Conservation (phyloP, 2,888 invertebrate species). For the Rotaria socialis region DNA sequence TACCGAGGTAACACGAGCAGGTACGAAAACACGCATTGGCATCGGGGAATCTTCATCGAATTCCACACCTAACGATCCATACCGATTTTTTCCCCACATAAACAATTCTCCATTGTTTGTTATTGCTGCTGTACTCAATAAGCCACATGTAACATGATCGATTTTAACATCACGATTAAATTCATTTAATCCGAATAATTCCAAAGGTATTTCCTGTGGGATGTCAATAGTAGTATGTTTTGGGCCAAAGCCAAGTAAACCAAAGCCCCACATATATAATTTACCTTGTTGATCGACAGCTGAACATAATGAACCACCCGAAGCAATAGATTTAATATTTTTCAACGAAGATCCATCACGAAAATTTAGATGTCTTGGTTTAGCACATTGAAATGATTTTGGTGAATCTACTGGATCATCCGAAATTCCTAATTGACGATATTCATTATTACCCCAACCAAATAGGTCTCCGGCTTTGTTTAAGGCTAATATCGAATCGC, state of each 20-base stretch:
- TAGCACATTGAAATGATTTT: conserved; percentile 46
- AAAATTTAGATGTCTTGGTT: conserved; percentile 49
- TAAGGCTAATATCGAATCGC: conserved; percentile 81
- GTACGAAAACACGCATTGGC: conserved; percentile 66
- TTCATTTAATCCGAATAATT: conserved; percentile 79
- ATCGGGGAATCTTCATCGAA: conserved; percentile 65
- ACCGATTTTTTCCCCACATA: conserved; percentile 83
- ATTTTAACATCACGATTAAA: conserved; percentile 65
- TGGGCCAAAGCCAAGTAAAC: conserved; percentile 83
- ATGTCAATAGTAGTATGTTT: conserved; percentile 66
- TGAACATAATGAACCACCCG: conserved; percentile 40
- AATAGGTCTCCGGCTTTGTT: conserved; percentile 83
- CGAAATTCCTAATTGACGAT: conserved; percentile 70
- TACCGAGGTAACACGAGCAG: conserved; percentile 71
- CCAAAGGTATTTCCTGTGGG: conserved; percentile 72
- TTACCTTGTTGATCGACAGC: conserved; percentile 70
- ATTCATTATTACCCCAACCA: conserved; percentile 95
- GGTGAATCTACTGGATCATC: conserved; percentile 28
- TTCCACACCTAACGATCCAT: conserved; percentile 78
- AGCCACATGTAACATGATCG: conserved; percentile 61
- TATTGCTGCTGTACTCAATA: conserved; percentile 73
- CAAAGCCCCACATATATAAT: conserved; percentile 88
- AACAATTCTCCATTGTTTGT: conserved; percentile 78
- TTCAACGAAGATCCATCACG: conserved; percentile 33
- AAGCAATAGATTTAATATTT: conserved; percentile 40